Base-by-base conservation (phyloP, 2,888 invertebrate genomes). In the Netelia fuscicornis region DNA sequence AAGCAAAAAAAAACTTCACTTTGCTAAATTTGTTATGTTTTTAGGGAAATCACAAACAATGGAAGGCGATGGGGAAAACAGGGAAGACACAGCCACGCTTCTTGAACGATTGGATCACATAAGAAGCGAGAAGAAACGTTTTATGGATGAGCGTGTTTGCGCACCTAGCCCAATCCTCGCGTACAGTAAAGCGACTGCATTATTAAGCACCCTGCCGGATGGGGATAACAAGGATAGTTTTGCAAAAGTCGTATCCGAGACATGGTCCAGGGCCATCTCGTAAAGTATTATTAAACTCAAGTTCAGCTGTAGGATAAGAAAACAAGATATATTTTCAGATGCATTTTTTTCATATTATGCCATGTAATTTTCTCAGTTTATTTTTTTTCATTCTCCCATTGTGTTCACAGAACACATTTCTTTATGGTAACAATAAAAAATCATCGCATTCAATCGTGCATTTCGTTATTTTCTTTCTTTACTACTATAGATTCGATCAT, bases 91-190 rank as follows among this genome's bases (percentile, higher is more conserved):
- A 30, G 70, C 76, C 20, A 25, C 79, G 1, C 84, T 89, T 6
- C 77, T 90, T 6, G 85, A 92, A 76, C 75, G 86, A 62, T 78
- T 92, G 10, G 87, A 91, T 17, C 54, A 87, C 20, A 85, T 92
- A 23, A 90, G 90, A 82, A 79, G 25, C 17, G 87, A 90, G 13
- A 91, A 89, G 60, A 89, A 89, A 56, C 85, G 89, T 37, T 91
- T 92, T 67, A 58, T 87, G 2, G 88, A 91, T 1, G 86, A 90
- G 37, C 82, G 91, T 25, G 83, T 92, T 42, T 89, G 88, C 68
- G 85, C 89, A 5, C 93, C 93, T 20, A 90, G 90, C 87, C 93
- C 93, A n/a, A 86, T 91, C n/a, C 77, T 91, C 17, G 88, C 87
- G 74, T 92, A 91, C 44, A 84, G 88, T 25, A 89, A 85, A 74